A percentile compares a stretch with the other conserved stretches of the same genome.
Conservation (phyloP, 2,888 invertebrate species). For the Aphrophora alni region DNA sequence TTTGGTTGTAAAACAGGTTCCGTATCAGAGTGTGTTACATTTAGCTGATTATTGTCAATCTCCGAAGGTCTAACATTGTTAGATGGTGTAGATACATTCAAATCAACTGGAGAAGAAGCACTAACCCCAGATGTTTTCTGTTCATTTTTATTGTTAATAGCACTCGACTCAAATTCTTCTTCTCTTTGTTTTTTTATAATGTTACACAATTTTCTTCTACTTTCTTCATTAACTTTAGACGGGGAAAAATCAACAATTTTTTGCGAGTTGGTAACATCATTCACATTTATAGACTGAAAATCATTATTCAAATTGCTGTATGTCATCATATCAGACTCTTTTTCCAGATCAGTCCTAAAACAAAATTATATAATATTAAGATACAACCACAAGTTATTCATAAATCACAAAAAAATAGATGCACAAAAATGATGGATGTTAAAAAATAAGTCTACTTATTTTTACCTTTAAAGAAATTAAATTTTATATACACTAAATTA, state of each 20-base stretch:
- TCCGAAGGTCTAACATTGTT: too few relatives aligned
- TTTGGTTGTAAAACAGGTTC: neutral
- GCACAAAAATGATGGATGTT: neutral
- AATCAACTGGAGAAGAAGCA: too few relatives aligned
- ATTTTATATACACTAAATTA: too few relatives aligned
- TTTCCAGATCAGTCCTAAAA: neutral
- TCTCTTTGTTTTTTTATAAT: neutral
- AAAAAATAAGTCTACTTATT: too few relatives aligned
- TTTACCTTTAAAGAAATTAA: too few relatives aligned
- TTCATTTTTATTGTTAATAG: neutral
- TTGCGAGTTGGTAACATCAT: neutral
- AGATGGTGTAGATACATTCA: too few relatives aligned
- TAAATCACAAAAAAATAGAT: neutral
- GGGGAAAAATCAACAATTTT: neutral
- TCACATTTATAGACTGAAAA: neutral
- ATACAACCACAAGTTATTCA: too few relatives aligned
- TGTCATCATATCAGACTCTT: neutral
- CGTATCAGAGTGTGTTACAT: neutral
- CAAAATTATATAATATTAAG: neutral
- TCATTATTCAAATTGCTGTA: neutral
- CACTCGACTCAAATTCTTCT: neutral
- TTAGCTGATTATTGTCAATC: too few relatives aligned
- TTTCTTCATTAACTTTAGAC: neutral
- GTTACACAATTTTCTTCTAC: neutral
- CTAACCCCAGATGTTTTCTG: neutral